These are phyloP conservation scores for Megalopta genalis DNA, from an alignment of 1,140 invertebrate genomes.

Conservation along the genomic window DNA sequence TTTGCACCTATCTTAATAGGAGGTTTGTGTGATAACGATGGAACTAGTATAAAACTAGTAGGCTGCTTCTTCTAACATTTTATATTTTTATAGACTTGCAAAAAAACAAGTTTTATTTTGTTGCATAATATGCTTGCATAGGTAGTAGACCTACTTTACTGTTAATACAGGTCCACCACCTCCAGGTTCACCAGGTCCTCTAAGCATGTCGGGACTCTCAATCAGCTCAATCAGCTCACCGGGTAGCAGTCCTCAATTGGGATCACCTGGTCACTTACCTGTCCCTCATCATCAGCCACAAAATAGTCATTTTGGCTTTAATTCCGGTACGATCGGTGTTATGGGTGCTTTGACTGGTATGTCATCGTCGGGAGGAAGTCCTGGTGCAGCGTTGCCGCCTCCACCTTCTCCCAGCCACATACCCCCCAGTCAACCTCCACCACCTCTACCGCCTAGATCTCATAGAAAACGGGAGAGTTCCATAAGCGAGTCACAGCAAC, in stretches of 20 bases:
- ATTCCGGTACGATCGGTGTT: constrained; percentile 72
- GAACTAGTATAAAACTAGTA: background rate
- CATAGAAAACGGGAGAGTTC: constrained; percentile 82
- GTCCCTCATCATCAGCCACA: constrained; percentile 72
- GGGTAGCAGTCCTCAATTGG: constrained; percentile 76
- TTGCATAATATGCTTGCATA: constrained; percentile 36
- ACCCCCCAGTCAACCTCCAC: constrained; percentile 78
- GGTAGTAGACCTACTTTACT: constrained; percentile 39
- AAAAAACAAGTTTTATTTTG: constrained; percentile 8
- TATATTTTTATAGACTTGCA: background rate
- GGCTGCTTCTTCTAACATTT: constrained; percentile 8
- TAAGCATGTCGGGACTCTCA: constrained; percentile 74
- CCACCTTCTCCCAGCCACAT: constrained; percentile 78
- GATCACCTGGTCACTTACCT: constrained; percentile 72
- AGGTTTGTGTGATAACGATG: constrained; percentile 48
- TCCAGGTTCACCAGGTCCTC: constrained; percentile 74
- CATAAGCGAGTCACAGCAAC: constrained; percentile 82
- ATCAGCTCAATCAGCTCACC: constrained; percentile 74
- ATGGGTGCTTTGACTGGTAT: constrained; percentile 67
- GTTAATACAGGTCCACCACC: constrained; percentile 65
- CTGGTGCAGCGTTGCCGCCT: constrained; percentile 77
- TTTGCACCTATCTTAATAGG: constrained; percentile 77
- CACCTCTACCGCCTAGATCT: constrained; percentile 82
- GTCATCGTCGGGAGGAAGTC: constrained; percentile 75
- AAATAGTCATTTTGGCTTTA: constrained; percentile 79